Base-by-base conservation (phyloP, 2,113 vertebrate genomes). In the Hemiprocne comata region DNA sequence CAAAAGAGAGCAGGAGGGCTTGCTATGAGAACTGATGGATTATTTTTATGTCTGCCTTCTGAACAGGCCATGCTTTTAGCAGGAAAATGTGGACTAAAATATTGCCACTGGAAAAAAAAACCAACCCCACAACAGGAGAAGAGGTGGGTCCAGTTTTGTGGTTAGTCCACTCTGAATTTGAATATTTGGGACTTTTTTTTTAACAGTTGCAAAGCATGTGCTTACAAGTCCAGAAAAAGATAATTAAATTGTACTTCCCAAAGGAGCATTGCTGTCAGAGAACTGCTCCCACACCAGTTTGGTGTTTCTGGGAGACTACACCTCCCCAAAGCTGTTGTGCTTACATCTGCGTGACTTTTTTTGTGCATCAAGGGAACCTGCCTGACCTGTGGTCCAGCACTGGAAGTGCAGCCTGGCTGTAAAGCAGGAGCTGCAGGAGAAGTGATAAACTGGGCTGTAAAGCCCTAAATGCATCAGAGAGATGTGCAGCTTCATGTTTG, bases 11-110 rank as follows among this genome's bases (percentile, higher is more conserved):
- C 10, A 50, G 33, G 28, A 61, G 20, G 33, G 5, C 25, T 72
- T 73, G 29, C 29, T n/a, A 5, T 9, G 18, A 53, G 11, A 46
- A 57, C 48, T 13, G 23, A 10, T 17, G 25, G 33, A 19, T 17
- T 29, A 50, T 13, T 69, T 72, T 42, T n/a, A 18, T 62, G 48
- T 55, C 42, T 91, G 21, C 10, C 17, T 11, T 15, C 9, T 1
- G 0, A 73, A 55, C 44, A 33, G 16, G 20, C 2, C 3, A 17
- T 4, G 11, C 18, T 65, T 65, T 44, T 4, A 3, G 4, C 29
- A 13, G 19, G 13, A 10, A 64, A 82, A 53, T 5, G 4, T 36
- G 17, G 23, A n/a, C 29, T 42, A 12, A 74, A 84, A 70, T 29
- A n/a, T 26, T 2, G 2, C 26, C 51, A 31, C 38, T 28, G 19